Conservation (phyloP, 1,140 invertebrate species). For the Matsumurasca onukii region DNA sequence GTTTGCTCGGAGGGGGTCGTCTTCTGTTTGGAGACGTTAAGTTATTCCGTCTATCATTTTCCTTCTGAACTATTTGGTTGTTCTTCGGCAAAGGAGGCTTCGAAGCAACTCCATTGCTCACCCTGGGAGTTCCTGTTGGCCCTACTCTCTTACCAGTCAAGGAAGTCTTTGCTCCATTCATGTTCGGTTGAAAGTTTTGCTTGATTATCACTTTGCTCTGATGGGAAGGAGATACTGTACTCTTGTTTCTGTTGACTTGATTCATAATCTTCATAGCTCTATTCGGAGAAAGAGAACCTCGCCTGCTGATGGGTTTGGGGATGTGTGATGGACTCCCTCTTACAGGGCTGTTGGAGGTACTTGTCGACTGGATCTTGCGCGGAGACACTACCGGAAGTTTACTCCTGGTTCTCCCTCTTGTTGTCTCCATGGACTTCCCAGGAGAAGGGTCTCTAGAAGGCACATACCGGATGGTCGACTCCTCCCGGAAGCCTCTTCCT, state of each 20-base stretch:
- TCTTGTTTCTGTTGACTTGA: slow-evolving; percentile 21
- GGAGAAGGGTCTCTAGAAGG: slow-evolving; percentile 26
- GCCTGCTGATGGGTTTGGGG: slow-evolving; percentile 25
- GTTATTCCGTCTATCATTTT: slow-evolving; percentile 10
- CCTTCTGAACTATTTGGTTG: slow-evolving; percentile 10
- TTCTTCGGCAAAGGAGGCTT: slow-evolving; percentile 31
- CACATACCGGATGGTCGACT: slow-evolving; percentile 42
- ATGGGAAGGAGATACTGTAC: background rate
- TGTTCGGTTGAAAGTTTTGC: background rate
- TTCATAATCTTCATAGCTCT: slow-evolving; percentile 8
- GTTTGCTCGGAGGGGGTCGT: slow-evolving; percentile 12
- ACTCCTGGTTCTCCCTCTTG: slow-evolving; percentile 24
- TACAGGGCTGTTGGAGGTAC: slow-evolving; percentile 30
- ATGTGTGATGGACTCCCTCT: slow-evolving; percentile 25
- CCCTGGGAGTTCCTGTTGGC: slow-evolving; percentile 7
- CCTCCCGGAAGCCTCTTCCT: slow-evolving; percentile 58
- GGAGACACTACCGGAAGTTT: slow-evolving; percentile 23
- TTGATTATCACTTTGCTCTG: background rate
- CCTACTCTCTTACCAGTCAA: slow-evolving; percentile 13
- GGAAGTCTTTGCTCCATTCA: background rate
- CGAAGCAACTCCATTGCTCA: slow-evolving; percentile 2
- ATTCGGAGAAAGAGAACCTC: slow-evolving; percentile 17
- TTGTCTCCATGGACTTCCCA: slow-evolving; percentile 5
- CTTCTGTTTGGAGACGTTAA: slow-evolving; percentile 25
- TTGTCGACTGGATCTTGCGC: background rate